A percentile compares a stretch with the other conserved stretches of the same genome.
phyloP scores from a whole-genome alignment of 1,140 invertebrate species.

The Rhopalosiphum padi region DNA sequence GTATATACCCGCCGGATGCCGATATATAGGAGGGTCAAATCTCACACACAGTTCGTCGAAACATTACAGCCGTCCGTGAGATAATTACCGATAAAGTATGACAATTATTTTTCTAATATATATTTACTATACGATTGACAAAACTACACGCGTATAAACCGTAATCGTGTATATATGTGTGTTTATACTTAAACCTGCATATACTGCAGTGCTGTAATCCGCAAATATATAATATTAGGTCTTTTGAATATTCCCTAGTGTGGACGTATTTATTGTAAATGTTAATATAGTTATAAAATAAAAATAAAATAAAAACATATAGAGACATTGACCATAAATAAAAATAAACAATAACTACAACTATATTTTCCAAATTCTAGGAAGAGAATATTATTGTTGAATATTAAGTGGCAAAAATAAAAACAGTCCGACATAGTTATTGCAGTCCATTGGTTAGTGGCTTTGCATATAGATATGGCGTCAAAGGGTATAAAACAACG shows the following conservation, averaged over 20 bases:
- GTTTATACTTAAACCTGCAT: background rate
- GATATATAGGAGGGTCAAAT: background rate
- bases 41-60: background rate
- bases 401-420: too few species aligned
- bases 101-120: background rate
- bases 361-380: background rate
- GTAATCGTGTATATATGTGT: too few species aligned
- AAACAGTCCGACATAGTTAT: background rate
- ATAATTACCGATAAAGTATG: background rate
- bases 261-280: background rate
- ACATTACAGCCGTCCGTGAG: background rate
- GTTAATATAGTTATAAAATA: background rate
- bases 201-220: background rate
- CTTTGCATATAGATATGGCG: background rate
- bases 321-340: too few species aligned
- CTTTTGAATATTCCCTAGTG: background rate
- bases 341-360: background rate
- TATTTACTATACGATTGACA: background rate
- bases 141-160: background rate
- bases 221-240: background rate
- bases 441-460: background rate
- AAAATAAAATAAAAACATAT: background rate
- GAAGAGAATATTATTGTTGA: background rate
- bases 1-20: background rate
- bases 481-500: background rate